Base-by-base conservation (phyloP, 2,888 invertebrate genomes). In the Polydrusus pterygomalis region DNA sequence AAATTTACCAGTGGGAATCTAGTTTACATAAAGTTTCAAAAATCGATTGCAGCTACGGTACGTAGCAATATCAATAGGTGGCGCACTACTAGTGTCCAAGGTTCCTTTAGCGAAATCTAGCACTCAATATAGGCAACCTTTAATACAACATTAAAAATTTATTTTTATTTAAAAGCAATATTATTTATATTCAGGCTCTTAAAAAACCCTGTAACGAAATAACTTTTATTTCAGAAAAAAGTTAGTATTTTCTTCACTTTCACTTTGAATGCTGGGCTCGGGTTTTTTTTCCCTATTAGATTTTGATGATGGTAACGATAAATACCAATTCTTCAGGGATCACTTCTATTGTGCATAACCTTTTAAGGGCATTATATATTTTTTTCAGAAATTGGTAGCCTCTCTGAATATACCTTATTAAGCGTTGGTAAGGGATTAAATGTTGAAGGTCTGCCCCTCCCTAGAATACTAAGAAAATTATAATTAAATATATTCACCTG, bases 251-350 rank as follows among this genome's bases (percentile, higher is more conserved):
- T 62, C 34, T 18, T 62, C 40, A 15, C 62, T 62, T 62, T 34
- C 62, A 40, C 62, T 64, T 20, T 64, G 6, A 13, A 64, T 25
- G 30, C 64, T 64, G 11, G 47, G 64, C 43, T 64, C 65, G 8
- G 65, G 9, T 25, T 65, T 65, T 51, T n/a, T 13, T 10, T 49
- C 25, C 17, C 8, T 1, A 34, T 3, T 10, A 49, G 51, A 1
- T 65, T 10, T 43, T 18, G 63, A 63, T 40, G 43, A 17, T 18
- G 63, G 45, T 25, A 63, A 17, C 6, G 63, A 43, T 18, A 63
- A 18, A 63, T 63, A 63, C 63, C 43, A 63, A 67, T 67, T 67
- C 67, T 65, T 5, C 1, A 34, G 65, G 30, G 10, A 65, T 49
- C 0, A 65, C 49, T 30, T 49, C 34, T 10, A 51, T 34, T 1